Evolutionary conservation across 1,140 invertebrate genomes (phyloP).

Genomic region (Cydia fagiglandana): DNA sequence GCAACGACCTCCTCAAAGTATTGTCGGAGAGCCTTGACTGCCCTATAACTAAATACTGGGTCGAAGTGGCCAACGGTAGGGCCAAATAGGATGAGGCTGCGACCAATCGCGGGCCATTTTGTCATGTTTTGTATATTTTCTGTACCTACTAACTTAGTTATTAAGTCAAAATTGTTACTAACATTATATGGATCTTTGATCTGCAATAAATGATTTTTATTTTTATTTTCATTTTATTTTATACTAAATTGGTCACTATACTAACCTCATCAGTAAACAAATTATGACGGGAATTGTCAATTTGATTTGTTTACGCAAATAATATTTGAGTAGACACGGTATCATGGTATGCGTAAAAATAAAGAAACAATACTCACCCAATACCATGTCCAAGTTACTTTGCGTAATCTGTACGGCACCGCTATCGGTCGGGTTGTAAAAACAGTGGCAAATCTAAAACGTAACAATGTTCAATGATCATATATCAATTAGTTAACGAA

Average conservation of each 20-base stretch:
- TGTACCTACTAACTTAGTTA: too few species aligned
- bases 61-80: too few species aligned
- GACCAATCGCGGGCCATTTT: too few species aligned
- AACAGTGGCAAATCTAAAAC: slow-evolving; percentile 83
- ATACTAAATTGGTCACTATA: not conserved
- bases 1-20: too few species aligned
- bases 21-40: too few species aligned
- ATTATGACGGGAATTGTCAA: not conserved
- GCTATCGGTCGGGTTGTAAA: slow-evolving; percentile 85
- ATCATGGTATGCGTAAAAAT: slow-evolving; percentile 23
- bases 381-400: slow-evolving; percentile 89
- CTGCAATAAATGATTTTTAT: too few species aligned
- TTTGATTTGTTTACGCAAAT: slow-evolving; percentile 19
- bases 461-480: slow-evolving; percentile 56
- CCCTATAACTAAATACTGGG: too few species aligned
- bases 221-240: too few species aligned
- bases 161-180: too few species aligned
- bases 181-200: too few species aligned
- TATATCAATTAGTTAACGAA: slow-evolving; percentile 55
- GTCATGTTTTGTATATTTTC: too few species aligned
- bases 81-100: too few species aligned
- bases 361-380: slow-evolving; percentile 82
- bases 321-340: not conserved
- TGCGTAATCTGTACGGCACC: slow-evolving; percentile 88
- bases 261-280: not conserved